Conservation (phyloP, 2,113 vertebrate genomes). For the Ptilonorhynchus violaceus region DNA sequence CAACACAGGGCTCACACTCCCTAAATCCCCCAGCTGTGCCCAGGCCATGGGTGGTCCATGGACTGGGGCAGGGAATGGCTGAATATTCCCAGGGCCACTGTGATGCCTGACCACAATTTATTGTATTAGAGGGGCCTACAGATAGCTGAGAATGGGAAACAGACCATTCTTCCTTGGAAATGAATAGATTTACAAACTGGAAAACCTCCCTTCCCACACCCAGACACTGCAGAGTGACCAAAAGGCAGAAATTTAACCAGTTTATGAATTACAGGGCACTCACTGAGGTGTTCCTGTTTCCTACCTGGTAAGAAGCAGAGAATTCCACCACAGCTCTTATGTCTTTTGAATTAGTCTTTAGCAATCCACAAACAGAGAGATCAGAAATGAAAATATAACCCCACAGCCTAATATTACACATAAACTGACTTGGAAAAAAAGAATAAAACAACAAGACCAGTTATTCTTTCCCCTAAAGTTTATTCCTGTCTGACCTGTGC, state of each 20-base stretch:
- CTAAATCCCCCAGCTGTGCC: slow-evolving; percentile 41
- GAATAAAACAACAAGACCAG: not conserved
- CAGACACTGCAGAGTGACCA: not conserved
- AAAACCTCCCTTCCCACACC: not conserved
- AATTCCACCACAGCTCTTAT: not conserved
- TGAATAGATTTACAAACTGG: not conserved
- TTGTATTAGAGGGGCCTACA: not conserved
- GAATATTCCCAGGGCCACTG: not conserved
- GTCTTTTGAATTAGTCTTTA: not conserved
- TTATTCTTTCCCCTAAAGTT: not conserved
- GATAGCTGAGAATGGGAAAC: slow-evolving; percentile 4
- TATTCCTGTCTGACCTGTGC: not conserved
- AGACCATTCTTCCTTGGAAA: not conserved
- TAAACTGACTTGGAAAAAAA: not conserved
- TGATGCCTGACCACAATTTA: not conserved
- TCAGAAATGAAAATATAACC: not conserved
- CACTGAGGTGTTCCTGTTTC: not conserved
- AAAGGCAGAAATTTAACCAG: not conserved
- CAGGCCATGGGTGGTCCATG: slow-evolving; percentile 73
- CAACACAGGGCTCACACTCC: not conserved
- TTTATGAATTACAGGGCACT: not conserved
- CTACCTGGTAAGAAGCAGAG: not conserved
- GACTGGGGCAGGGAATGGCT: slow-evolving; percentile 6
- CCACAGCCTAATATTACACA: not conserved
- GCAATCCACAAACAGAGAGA: not conserved